Base-by-base conservation (phyloP, 2,888 invertebrate species). In the Heteromyza rotundicornis region DNA sequence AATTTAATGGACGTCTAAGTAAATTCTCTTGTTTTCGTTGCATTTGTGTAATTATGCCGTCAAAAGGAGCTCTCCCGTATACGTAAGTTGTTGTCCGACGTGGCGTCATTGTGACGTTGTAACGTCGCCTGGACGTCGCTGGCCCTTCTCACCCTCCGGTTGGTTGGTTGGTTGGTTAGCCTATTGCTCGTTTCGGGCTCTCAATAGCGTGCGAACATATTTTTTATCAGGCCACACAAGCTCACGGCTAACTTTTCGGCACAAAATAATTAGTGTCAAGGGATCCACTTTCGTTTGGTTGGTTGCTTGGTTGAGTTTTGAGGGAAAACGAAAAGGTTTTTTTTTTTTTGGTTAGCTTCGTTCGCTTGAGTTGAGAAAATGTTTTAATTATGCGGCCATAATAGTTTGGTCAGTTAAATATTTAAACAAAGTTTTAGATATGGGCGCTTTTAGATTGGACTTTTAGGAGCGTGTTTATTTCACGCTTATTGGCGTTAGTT, bases 261-360 rank as follows among this genome's bases (percentile, higher is more conserved):
- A 53, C 53, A 32, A 53, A 53, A 53, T 53, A 53, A 53, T 53
- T 53, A 53, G 53, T 24, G 53, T 35, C 47, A 47, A 47, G 47
- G 47, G 47, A 47, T n/a, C 12, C 16, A n/a, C 40, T 40, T n/a
- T 7, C 40, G 19, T 20, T 20, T 20, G 14, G 10, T 19, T 40
- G 40, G 40, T n/a, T 10, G 8, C 14, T 40, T 7, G 8, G 10
- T 7, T 7, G 10, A n/a, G 10, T 40, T 40, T 40, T 40, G 40
- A 10, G 40, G 10, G 5, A 10, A 5, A 10, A 7, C 27, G 27
- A 10, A 27, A 10, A 10, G 10, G 27, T 5, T 27, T 20, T 47
- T 20, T 47, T 19, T 2, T 47, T 20, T 2, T 17, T 12, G n/a
- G n/a, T n/a, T n/a, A n/a, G 20, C 47, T 3, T 17, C 19, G 3